Evolutionary conservation across 2,797 vertebrate species (phyloP), one percentile per base, ranked within the genome.

Genomic region (Microchirus variegatus): DNA sequence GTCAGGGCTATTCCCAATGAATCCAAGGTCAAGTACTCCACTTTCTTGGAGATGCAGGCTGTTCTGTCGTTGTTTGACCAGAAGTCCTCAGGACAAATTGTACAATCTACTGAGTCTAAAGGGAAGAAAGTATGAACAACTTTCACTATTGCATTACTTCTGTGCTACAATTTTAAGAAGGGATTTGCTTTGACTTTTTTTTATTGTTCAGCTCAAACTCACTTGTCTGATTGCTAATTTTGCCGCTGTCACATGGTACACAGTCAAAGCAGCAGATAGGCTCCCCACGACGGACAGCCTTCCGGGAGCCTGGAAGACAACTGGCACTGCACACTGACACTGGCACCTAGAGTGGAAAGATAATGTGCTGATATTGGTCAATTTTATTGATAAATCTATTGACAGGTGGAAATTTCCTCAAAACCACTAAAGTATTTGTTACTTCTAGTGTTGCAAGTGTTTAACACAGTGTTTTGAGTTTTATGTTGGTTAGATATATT

Each of bases 151-250:
- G 22, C 22, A 22, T 22, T 22, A 22, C 22, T 22, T 2, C n/a
- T n/a, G n/a, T 16, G n/a, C 15, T n/a, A n/a, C 5, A 31, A 31
- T 6, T 16, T 15, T 43, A n/a, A 43, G 12, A 42, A 13, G 15
- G 40, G 10, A n/a, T 15, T 15, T 52, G 1, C 9, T 17, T 1
- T 8, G 0, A 45, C 31, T 14, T 13, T 56, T 14, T 13, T 56
- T 4, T 44, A 19, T 13, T 14, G 5, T 1, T 44, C 37, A n/a
- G 4, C 51, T 49, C 11, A 38, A 46, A 17, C 77, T 67, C 15
- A 92, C 91, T 85, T 90, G 91, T 92, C 83, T 84, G 70, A 90
- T 92, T 91, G 75, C 84, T 93, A 85, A 91, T 90, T 81, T 92
- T 92, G 70, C 88, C 91, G 45, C 77, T 86, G 80, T 93, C 92